Base-by-base conservation (phyloP, 2,888 invertebrate genomes). In the Drosophila kanekoi region DNA sequence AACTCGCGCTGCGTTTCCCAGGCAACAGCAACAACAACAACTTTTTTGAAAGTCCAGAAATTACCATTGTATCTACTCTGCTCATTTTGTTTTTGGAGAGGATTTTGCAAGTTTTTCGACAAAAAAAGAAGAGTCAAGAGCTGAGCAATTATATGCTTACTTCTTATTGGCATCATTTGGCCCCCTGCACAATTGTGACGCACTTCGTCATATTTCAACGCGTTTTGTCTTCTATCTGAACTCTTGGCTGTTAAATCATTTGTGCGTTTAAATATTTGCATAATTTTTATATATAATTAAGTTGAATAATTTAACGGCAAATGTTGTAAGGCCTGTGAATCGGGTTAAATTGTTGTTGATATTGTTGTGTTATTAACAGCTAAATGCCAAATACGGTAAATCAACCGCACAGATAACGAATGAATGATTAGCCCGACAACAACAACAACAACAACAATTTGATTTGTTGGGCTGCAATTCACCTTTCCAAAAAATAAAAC, bases 251-350 rank as follows among this genome's bases (percentile, higher is more conserved):
- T 47, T 58, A 52, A 79, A 61, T 70, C 70, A 65, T 54, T 35
- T 32, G 37, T 47, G 48, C 61, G 48, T 57, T 62, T 68, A 49
- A 48, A 49, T 64, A 76, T 70, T 81, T 82, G 62, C 64, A 74
- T 60, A 62, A 79, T 72, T 65, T 59, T 52, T 60, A 67, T 66
- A 71, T 78, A 77, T 73, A 67, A 68, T 65, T 45, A 52, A 45
- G 64, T 54, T 77, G 52, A 57, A 52, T 49, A 59, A 48, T 51
- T 60, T 54, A 76, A 77, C 64, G 68, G 57, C 38, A 40, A 40
- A 64, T 79, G 58, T 72, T 71, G 79, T 51, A 77, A 79, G 41
- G 44, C 65, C 56, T 79, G 76, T 67, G 79, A 79, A 79, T 70
- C 60, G 62, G 72, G 65, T 58, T 70, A 57, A 37, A 20, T 48